Conservation (phyloP, 2,888 invertebrate species). For the Glyphotaelius pellucidus region DNA sequence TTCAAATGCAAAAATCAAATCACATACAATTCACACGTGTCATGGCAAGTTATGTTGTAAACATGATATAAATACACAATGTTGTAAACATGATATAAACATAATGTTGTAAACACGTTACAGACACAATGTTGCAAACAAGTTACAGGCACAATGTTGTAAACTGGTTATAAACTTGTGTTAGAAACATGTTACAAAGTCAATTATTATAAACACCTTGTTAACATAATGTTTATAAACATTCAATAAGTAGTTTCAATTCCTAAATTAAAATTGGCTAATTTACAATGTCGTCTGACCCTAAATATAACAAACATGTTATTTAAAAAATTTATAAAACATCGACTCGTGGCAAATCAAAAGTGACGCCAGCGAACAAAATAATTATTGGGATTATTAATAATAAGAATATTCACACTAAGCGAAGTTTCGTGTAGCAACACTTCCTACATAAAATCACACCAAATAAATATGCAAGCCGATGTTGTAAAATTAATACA, state of each 20-base stretch:
- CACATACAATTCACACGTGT: constrained; percentile 30
- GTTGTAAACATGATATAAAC: constrained; percentile 6
- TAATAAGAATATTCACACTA: constrained; percentile 8
- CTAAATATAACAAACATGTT: neutral
- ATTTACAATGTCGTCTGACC: constrained; percentile 19
- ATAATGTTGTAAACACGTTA: neutral
- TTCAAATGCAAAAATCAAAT: constrained; percentile 40
- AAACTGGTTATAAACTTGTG: neutral
- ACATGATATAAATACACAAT: neutral
- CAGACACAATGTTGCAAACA: neutral
- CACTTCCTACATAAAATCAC: constrained; percentile 18
- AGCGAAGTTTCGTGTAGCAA: neutral
- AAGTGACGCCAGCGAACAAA: constrained; percentile 1
- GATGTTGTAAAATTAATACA: constrained; percentile 16
- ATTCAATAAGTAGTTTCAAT: constrained; percentile 30
- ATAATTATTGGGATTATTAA: neutral
- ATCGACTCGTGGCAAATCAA: neutral
- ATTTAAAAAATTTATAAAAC: constrained; percentile 10
- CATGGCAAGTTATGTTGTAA: constrained; percentile 33
- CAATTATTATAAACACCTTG: neutral
- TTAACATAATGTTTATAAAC: constrained; percentile 15
- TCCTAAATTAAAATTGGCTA: constrained; percentile 38
- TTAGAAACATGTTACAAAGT: neutral
- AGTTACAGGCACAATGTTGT: too few relatives aligned
- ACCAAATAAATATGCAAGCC: constrained; percentile 35